Conservation (phyloP, 2,888 invertebrate genomes). For the Sarcophaga caerulescens region DNA sequence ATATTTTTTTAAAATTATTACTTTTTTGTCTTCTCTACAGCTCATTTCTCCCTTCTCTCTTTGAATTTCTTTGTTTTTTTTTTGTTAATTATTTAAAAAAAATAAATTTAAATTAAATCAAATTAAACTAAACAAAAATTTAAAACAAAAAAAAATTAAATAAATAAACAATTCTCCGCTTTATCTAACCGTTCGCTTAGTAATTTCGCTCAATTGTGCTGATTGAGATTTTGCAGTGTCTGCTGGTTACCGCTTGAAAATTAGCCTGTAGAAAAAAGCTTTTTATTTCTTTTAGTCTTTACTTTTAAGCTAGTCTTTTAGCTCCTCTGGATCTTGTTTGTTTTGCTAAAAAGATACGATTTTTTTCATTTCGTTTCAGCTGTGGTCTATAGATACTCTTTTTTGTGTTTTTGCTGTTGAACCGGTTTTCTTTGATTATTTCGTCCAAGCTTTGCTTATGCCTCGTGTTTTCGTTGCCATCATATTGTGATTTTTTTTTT, state of each 20-base stretch:
- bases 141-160: slow-evolving; percentile 29
- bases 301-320: slow-evolving; percentile 52
- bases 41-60: slow-evolving; percentile 32
- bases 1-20: slow-evolving; percentile 42
- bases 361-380: slow-evolving; percentile 36
- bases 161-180: slow-evolving; percentile 72
- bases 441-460: slow-evolving; percentile 58
- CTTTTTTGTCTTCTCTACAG: slow-evolving; percentile 50
- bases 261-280: slow-evolving; percentile 41
- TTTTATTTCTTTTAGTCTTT: slow-evolving; percentile 43
- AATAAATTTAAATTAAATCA: slow-evolving; percentile 1
- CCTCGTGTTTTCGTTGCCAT: slow-evolving; percentile 39
- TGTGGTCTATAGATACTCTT: slow-evolving; percentile 73
- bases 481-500: neutral
- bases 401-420: slow-evolving; percentile 60
- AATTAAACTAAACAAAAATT: slow-evolving; percentile 8
- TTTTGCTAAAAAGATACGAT: slow-evolving; percentile 49
- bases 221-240: slow-evolving; percentile 72
- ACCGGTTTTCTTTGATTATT: slow-evolving; percentile 67
- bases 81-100: neutral
- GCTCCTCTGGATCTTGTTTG: slow-evolving; percentile 52
- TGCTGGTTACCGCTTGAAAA: slow-evolving; percentile 53
- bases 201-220: slow-evolving; percentile 78
- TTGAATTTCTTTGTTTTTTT: slow-evolving; percentile 26
- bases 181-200: slow-evolving; percentile 76